A percentile compares a stretch with the other conserved stretches of the same genome.
These are phyloP conservation scores for Falco biarmicus DNA, from an alignment of 2,797 vertebrate species.

Conservation along the genomic window DNA sequence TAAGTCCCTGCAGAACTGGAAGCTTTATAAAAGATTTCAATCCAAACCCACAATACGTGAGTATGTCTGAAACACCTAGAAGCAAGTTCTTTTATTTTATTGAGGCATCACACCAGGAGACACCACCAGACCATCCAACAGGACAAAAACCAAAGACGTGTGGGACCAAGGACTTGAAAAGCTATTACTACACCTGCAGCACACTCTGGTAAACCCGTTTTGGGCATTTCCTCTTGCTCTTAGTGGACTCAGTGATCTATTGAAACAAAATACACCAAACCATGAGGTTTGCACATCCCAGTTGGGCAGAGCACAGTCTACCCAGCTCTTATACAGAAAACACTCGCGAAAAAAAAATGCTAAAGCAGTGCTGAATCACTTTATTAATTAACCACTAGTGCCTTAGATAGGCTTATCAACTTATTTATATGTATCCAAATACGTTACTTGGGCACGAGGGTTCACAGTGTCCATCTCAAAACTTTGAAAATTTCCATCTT, in stretches of 20 bases:
- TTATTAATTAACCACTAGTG: background rate
- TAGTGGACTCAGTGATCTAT: accelerated
- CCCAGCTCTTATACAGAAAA: background rate
- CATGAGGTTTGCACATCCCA: background rate
- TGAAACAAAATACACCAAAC: background rate
- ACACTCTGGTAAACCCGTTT: background rate
- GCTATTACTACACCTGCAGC: background rate
- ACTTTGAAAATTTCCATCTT: background rate
- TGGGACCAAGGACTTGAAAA: background rate
- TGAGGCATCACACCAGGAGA: background rate
- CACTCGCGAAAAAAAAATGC: background rate
- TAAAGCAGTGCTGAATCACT: background rate
- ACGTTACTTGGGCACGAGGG: background rate
- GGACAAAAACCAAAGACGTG: background rate
- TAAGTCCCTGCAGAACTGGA: background rate
- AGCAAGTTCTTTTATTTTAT: background rate
- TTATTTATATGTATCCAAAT: background rate
- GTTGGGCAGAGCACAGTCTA: background rate
- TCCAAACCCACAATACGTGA: background rate
- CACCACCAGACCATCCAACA: background rate
- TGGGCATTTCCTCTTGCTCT: background rate
- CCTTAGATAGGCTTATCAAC: background rate
- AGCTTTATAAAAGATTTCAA: background rate
- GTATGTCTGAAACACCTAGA: background rate
- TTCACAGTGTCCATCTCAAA: background rate